Base-by-base conservation (phyloP, 2,113 vertebrate species). In the Trichechus manatus region DNA sequence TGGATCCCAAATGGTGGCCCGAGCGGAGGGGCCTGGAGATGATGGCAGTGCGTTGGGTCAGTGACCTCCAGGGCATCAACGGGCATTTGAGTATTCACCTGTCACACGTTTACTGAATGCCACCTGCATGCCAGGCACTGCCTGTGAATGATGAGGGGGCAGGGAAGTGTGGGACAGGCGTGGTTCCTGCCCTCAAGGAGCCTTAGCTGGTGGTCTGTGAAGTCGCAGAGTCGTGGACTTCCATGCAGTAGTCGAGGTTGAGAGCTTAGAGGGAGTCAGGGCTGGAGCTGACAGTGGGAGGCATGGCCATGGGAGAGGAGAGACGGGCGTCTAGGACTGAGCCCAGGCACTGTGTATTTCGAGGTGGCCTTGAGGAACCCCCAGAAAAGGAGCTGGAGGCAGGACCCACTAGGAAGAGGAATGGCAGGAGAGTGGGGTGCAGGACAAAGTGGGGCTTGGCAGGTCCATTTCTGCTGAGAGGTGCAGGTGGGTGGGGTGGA, bases 401-500 rank as follows among this genome's bases (percentile, higher is more conserved):
- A 36, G 75, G 72, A 36, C 42, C 47, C 53, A 25, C 25, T 10
- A 9, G 4, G 80, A 79, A 29, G 63, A 70, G 50, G 44, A 33
- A 33, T 25, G 47, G 56, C 5, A 0, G 8, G 36, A 68, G 53
- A 27, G 3, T 19, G 22, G 29, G n/a, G 36, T 9, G 8, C 14
- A 79, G 64, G 56, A 36, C 20, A 36, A 23, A 15, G 8, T 42
- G n/a, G 59, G 2, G 0, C 53, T 56, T 0, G 0, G 27, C 23
- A 23, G 31, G 27, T 53, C 56, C 20, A 20, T 14, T 19, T 50
- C 53, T 72, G 25, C 87, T 8, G 23, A 91, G 53, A 61, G 42
- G 23, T 15, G 74, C 23, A 36, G 17, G 33, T 5, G 0, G 22
- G 29, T 66, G n/a, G 61, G 88, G 22, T 61, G 13, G 64, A 77